A percentile compares a stretch with the other conserved stretches of the same genome.
phyloP scores from a whole-genome alignment of 1,140 invertebrate genomes.

The Neodiprion lecontei region DNA sequence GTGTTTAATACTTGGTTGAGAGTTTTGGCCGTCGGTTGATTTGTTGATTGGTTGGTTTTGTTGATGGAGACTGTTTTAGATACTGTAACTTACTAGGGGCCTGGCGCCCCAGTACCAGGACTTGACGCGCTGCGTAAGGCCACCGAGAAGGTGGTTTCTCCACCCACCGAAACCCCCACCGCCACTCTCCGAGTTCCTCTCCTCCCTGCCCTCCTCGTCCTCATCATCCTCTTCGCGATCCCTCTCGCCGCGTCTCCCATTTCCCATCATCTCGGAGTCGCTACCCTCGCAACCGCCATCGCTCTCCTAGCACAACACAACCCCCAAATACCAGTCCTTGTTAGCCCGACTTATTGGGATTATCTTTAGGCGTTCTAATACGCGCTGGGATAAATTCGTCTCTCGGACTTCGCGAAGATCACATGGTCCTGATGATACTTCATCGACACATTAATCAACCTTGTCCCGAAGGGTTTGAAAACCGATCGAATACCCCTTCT shows the following conservation, averaged over 20 bases:
- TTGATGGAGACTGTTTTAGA: conserved; percentile 18
- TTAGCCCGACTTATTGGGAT: not conserved
- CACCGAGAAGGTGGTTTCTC: conserved; percentile 84
- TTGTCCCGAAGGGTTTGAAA: no score
- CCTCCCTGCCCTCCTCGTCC: conserved; percentile 59
- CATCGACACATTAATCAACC: no score
- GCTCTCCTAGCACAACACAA: conserved; percentile 50
- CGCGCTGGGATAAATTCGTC: no score
- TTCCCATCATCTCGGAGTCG: conserved; percentile 63
- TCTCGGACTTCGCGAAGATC: no score
- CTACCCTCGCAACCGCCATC: conserved; percentile 60
- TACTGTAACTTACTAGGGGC: conserved; percentile 85
- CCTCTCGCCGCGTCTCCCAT: conserved; percentile 43
- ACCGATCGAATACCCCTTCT: no score
- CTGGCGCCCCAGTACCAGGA: conserved; percentile 91
- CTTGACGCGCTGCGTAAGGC: conserved; percentile 92
- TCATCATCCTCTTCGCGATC: conserved; percentile 45
- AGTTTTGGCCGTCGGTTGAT: not conserved
- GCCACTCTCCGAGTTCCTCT: conserved; percentile 60
- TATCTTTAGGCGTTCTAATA: no score
- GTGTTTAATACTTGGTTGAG: not conserved
- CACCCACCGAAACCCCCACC: conserved; percentile 90
- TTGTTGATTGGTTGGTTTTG: not conserved
- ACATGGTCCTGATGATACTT: no score
- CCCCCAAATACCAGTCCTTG: conserved; percentile 34